Percentiles rank a stretch among this genome's conserved stretches.
phyloP scores from a whole-genome alignment of 2,888 invertebrate species.

The Sinodicranocentrus sp. region DNA sequence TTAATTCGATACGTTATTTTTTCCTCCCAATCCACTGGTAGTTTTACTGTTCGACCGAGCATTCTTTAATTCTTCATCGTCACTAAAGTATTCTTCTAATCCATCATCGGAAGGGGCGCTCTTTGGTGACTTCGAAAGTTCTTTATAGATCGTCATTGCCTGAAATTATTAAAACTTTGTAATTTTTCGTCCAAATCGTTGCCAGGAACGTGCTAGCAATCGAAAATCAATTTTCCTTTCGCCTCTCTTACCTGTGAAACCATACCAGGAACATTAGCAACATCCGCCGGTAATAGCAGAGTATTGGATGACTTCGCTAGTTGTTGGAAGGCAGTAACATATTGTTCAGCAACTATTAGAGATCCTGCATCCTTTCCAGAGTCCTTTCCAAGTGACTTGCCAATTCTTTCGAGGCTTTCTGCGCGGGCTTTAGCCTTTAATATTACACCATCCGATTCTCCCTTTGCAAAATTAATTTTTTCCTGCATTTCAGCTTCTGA shows the following conservation, averaged over 20 bases:
- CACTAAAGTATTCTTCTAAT: slow-evolving; percentile 79
- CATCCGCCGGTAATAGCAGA: slow-evolving; percentile 94
- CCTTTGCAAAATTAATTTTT: slow-evolving; percentile 94
- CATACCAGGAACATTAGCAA: slow-evolving; percentile 87
- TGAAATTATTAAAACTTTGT: no score
- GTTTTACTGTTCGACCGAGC: slow-evolving; percentile 28
- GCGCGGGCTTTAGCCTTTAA: slow-evolving; percentile 96
- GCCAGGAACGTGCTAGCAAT: no score
- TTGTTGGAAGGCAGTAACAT: slow-evolving; percentile 95
- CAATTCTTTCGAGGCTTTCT: slow-evolving; percentile 88
- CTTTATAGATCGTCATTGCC: slow-evolving; percentile 80
- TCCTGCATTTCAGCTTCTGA: slow-evolving; percentile 95
- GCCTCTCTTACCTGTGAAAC: slow-evolving; percentile 90
- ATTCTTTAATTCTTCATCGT: slow-evolving; percentile 78
- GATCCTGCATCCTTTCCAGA: slow-evolving; percentile 94
- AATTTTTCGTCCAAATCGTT: no score
- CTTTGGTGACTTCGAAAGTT: slow-evolving; percentile 77
- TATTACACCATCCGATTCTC: slow-evolving; percentile 94
- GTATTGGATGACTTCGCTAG: slow-evolving; percentile 97
- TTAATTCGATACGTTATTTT: slow-evolving; percentile 18
- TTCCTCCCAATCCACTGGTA: not conserved
- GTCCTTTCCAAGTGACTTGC: slow-evolving; percentile 83
- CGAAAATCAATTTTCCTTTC: no score
- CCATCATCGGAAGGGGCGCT: slow-evolving; percentile 75
- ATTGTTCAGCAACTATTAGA: slow-evolving; percentile 95